These are phyloP conservation scores for Gibbula magus DNA, from an alignment of 2,888 invertebrate species.

Conservation along the genomic window DNA sequence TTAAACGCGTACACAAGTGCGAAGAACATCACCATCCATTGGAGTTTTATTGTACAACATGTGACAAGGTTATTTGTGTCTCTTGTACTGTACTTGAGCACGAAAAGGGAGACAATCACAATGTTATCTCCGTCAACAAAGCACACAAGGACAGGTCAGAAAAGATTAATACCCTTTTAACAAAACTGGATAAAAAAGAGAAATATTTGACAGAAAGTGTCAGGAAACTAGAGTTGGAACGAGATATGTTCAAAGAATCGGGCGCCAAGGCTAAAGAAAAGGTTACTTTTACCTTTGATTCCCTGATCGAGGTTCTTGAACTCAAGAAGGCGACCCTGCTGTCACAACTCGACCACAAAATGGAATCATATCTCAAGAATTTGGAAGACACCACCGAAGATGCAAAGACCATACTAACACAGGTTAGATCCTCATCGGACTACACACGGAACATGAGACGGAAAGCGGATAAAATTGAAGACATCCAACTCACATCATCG, in stretches of 20 bases:
- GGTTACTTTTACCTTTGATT: neutral
- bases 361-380: neutral
- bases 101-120: neutral
- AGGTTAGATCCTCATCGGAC: neutral
- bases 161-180: neutral
- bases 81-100: neutral
- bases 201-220: neutral
- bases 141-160: neutral
- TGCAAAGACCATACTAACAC: neutral
- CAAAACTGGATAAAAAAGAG: neutral
- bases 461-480: neutral
- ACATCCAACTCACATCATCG: neutral
- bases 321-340: neutral
- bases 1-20: neutral
- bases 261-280: neutral
- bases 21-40: neutral
- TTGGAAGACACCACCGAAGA: neutral
- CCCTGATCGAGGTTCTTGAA: neutral
- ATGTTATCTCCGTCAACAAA: neutral
- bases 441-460: neutral
- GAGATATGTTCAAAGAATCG: neutral
- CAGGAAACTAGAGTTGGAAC: neutral
- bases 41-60: neutral
- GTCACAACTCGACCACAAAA: neutral
- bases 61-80: neutral